phyloP scores from a whole-genome alignment of 2,888 invertebrate genomes.

The Torymus tubicola region DNA sequence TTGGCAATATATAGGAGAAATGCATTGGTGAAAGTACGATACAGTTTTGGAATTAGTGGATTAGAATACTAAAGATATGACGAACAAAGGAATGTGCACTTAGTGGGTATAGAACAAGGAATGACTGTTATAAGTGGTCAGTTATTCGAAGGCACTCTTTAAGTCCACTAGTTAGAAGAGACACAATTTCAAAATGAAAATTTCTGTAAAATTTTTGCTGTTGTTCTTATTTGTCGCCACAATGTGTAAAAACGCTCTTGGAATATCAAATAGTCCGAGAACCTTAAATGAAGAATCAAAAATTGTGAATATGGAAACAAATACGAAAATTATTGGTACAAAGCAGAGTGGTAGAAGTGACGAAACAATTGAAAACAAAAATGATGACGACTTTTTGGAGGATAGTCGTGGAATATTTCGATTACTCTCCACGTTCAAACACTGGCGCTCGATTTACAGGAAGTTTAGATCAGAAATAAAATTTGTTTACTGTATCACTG shows the following conservation, averaged over 20 bases:
- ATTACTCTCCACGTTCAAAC: constrained; percentile 2
- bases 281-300: background rate
- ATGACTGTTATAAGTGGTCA: background rate
- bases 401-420: background rate
- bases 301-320: background rate
- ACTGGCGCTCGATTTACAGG: constrained; percentile 7
- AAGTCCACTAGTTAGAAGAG: background rate
- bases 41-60: background rate
- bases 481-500: constrained; percentile 25
- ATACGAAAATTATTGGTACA: background rate
- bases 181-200: constrained; percentile 4
- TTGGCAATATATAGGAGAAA: background rate
- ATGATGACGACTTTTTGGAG: background rate
- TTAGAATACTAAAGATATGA: background rate
- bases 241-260: background rate
- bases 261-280: background rate
- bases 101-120: background rate
- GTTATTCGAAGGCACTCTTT: background rate
- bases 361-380: background rate
- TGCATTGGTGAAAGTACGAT: background rate
- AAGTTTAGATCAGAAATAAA: constrained; percentile 30
- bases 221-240: background rate
- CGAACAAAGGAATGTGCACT: background rate
- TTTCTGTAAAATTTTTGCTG: background rate
- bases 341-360: background rate